Percentiles rank a stretch among this genome's conserved stretches.
phyloP scores from a whole-genome alignment of 1,140 invertebrate species.

The Rhopalosiphum maidis region DNA sequence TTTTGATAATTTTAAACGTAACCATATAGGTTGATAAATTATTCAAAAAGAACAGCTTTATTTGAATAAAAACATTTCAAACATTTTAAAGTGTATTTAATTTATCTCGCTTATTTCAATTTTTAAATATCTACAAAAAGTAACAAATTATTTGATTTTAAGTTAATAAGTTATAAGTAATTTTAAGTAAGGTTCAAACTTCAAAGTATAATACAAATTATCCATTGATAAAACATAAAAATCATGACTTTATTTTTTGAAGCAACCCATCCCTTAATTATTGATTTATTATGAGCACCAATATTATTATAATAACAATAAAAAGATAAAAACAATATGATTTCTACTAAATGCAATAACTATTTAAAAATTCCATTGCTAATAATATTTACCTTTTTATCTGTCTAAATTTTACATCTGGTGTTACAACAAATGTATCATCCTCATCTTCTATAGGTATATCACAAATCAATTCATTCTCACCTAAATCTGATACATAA shows the following conservation, averaged over 20 bases:
- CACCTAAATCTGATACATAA: constrained; percentile 67
- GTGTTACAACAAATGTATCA: constrained; percentile 69
- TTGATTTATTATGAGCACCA: neutral
- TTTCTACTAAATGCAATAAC: too few species aligned
- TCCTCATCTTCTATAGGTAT: constrained; percentile 63
- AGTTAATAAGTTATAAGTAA: too few species aligned
- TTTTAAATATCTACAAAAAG: neutral
- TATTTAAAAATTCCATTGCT: neutral
- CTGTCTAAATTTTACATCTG: constrained; percentile 78
- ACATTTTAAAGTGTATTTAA: neutral
- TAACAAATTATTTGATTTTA: neutral
- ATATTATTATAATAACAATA: neutral
- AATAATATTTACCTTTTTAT: constrained; percentile 68
- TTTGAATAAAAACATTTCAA: too few species aligned
- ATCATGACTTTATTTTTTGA: neutral
- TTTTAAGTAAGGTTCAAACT: too few species aligned
- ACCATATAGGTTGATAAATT: too few species aligned
- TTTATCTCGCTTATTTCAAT: neutral
- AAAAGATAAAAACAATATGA: too few species aligned
- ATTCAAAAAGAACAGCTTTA: too few species aligned
- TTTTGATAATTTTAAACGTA: neutral
- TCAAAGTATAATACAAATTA: too few species aligned
- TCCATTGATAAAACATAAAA: neutral
- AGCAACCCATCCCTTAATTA: neutral
- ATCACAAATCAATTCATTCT: constrained; percentile 74